phyloP scores from a whole-genome alignment of 2,888 invertebrate genomes.

The Fabriciana adippe region DNA sequence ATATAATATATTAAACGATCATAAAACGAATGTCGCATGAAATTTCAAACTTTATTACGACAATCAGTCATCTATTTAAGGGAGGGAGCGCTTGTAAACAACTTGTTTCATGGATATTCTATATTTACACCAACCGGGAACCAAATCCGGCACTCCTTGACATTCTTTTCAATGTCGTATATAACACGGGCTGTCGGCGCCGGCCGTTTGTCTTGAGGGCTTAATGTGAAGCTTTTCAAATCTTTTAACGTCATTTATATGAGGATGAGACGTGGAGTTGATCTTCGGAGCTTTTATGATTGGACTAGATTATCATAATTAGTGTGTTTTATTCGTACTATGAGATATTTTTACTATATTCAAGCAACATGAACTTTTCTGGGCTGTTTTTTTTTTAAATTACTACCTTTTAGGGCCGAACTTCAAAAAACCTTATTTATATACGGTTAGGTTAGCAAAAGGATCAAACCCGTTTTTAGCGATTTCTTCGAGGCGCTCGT shows the following conservation, averaged over 20 bases:
- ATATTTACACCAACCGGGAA: slow-evolving; percentile 21
- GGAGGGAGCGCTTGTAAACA: slow-evolving; percentile 16
- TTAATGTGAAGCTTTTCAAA: slow-evolving; percentile 16
- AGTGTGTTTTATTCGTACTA: too few relatives aligned
- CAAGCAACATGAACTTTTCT: too few relatives aligned
- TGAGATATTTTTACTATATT: too few relatives aligned
- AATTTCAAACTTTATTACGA: background rate
- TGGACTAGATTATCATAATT: too few relatives aligned
- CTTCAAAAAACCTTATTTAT: too few relatives aligned
- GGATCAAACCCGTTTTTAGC: too few relatives aligned
- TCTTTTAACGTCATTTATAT: slow-evolving; percentile 2
- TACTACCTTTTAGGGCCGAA: too few relatives aligned
- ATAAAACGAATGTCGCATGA: background rate
- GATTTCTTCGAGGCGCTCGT: too few relatives aligned
- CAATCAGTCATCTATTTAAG: slow-evolving; percentile 18
- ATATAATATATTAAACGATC: background rate
- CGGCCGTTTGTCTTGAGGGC: slow-evolving; percentile 22
- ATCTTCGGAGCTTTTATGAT: background rate
- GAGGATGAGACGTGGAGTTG: background rate
- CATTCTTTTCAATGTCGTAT: slow-evolving; percentile 27
- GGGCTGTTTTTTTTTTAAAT: too few relatives aligned
- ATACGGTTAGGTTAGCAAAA: too few relatives aligned
- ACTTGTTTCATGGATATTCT: slow-evolving; percentile 26
- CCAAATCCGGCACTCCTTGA: slow-evolving; percentile 25
- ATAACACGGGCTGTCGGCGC: slow-evolving; percentile 18